Percentiles rank a stretch among this genome's conserved stretches.
Conservation (phyloP, 2,888 invertebrate genomes). For the Lymantria monacha region DNA sequence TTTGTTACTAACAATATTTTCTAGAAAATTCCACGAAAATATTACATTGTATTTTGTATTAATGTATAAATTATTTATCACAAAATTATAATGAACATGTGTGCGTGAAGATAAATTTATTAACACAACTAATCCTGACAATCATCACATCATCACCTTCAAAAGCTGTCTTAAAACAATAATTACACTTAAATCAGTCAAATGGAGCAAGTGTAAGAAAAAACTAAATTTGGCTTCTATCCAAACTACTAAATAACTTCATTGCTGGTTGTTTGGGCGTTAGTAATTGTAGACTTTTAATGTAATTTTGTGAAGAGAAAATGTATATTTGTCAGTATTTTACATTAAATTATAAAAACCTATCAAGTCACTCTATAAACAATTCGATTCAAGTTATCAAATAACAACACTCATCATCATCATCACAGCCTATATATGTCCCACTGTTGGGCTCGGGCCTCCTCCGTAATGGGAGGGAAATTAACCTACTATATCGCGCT, state of each 20-base stretch:
- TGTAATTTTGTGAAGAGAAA: not conserved
- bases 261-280: conserved; percentile 7
- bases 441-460: too few relatives aligned
- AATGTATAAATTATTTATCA: not conserved
- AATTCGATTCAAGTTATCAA: too few relatives aligned
- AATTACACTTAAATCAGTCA: conserved; percentile 29
- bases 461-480: too few relatives aligned
- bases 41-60: too few relatives aligned
- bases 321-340: not conserved
- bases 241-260: conserved; percentile 28
- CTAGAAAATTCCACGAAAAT: too few relatives aligned
- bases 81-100: not conserved
- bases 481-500: too few relatives aligned
- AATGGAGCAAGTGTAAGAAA: conserved; percentile 18
- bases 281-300: not conserved
- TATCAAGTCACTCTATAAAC: too few relatives aligned
- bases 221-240: conserved; percentile 20
- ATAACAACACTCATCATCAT: too few relatives aligned
- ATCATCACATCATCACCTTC: not conserved
- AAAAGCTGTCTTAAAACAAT: conserved; percentile 16
- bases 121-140: not conserved
- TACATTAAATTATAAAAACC: too few relatives aligned
- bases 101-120: not conserved
- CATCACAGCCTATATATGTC: too few relatives aligned
- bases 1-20: too few relatives aligned